Percentiles rank a stretch among this genome's conserved stretches.
These are phyloP conservation scores for Recurvirostra avosetta DNA, from an alignment of 2,113 vertebrate species.

Conservation along the genomic window DNA sequence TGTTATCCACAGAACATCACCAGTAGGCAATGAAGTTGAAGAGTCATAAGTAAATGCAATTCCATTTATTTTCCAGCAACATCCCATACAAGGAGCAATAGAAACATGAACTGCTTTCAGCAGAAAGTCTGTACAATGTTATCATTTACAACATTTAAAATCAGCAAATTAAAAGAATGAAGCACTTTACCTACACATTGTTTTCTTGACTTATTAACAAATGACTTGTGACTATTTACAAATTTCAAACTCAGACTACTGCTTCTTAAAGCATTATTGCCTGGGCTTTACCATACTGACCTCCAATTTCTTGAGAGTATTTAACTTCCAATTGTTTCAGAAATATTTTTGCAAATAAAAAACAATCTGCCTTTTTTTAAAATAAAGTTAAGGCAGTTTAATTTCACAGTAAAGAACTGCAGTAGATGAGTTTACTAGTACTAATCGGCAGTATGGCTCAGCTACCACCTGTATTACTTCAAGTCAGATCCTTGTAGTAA, in stretches of 20 bases:
- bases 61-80: constrained; percentile 65
- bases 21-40: background rate
- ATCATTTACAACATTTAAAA: constrained; percentile 69
- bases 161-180: background rate
- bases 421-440: background rate
- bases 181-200: background rate
- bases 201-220: background rate
- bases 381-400: background rate
- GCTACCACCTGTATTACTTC: background rate
- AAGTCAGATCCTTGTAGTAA: background rate
- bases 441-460: background rate
- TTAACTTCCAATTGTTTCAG: background rate
- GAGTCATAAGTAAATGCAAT: background rate
- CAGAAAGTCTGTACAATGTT: constrained; percentile 63
- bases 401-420: background rate
- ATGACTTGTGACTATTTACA: constrained; percentile 39
- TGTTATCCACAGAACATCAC: background rate
- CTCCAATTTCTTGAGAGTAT: background rate
- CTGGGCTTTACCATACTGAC: background rate
- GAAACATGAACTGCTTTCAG: constrained; percentile 65
- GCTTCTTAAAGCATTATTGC: background rate
- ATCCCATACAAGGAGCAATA: constrained; percentile 66
- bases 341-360: background rate
- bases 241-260: background rate
- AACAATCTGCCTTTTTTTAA: background rate